Percentiles rank a stretch among this genome's conserved stretches.
These are phyloP conservation scores for Phasia obesa DNA, from an alignment of 2,888 invertebrate species.

Conservation along the genomic window DNA sequence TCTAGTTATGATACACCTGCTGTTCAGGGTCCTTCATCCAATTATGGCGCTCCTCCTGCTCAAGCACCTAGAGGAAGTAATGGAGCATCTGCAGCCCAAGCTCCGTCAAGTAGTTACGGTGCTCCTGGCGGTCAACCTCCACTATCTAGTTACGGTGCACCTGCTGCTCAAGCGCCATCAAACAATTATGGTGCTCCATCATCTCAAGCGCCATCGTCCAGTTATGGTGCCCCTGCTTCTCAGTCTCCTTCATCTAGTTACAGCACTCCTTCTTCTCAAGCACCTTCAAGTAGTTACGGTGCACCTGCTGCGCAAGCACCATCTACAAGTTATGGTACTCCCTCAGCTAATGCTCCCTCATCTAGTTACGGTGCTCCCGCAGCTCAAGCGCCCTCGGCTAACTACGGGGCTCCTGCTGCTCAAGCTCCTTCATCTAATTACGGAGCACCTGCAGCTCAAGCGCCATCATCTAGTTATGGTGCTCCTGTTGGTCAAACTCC, in stretches of 20 bases:
- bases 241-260: conserved; percentile 73
- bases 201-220: conserved; percentile 64
- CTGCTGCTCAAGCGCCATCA: conserved; percentile 64
- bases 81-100: conserved; percentile 74
- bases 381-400: conserved; percentile 72
- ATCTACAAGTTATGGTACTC: conserved; percentile 74
- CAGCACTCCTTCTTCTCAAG: conserved; percentile 74
- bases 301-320: conserved; percentile 76
- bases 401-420: conserved; percentile 71
- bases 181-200: conserved; percentile 74
- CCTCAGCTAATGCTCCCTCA: conserved; percentile 74
- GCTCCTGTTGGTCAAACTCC: conserved; percentile 75
- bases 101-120: conserved; percentile 72
- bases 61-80: conserved; percentile 64
- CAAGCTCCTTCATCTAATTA: conserved; percentile 75
- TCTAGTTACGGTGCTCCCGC: conserved; percentile 73
- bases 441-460: conserved; percentile 34
- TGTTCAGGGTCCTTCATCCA: conserved; percentile 70
- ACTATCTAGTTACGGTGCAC: conserved; percentile 76
- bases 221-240: conserved; percentile 73
- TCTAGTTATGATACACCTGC: conserved; percentile 76
- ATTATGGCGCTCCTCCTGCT: conserved; percentile 73
- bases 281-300: conserved; percentile 75
- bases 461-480: conserved; percentile 75
- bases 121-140: conserved; percentile 67